Evolutionary conservation across 2,888 invertebrate genomes (phyloP).

Genomic region (Ochropleura plecta): DNA sequence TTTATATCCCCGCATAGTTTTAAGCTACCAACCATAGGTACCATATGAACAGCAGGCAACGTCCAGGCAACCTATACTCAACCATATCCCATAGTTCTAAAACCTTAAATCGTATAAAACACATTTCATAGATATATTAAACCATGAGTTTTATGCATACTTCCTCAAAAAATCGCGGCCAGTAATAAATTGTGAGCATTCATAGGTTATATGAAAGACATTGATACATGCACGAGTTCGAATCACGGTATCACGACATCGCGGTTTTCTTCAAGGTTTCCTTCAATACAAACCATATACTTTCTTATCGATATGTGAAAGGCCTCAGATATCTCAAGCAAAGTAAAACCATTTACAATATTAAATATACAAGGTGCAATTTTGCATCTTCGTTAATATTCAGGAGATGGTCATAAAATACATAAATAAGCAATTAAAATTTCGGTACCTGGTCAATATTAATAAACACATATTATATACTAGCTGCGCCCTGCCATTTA

Average conservation of each 20-base stretch:
- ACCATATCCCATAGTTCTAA: neutral
- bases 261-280: conserved; percentile 44
- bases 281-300: conserved; percentile 16
- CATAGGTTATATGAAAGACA: conserved; percentile 26
- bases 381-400: too few species aligned
- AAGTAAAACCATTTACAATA: neutral
- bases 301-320: conserved; percentile 2
- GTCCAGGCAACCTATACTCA: too few species aligned
- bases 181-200: conserved; percentile 39
- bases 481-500: too few species aligned
- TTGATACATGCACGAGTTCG: conserved; percentile 47
- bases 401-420: too few species aligned
- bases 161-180: conserved; percentile 31
- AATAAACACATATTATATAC: too few species aligned
- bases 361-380: too few species aligned
- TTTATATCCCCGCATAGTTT: too few species aligned
- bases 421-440: too few species aligned
- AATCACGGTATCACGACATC: conserved; percentile 55
- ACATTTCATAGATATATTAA: conserved; percentile 10
- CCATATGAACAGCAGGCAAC: too few species aligned
- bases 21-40: too few species aligned
- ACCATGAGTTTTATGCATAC: neutral
- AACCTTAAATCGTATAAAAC: neutral
- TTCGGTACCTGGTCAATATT: too few species aligned
- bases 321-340: neutral